Percentiles rank a stretch among this genome's conserved stretches.
These are phyloP conservation scores for Cremastinae sp. DNA, from an alignment of 2,888 invertebrate species.

Conservation along the genomic window DNA sequence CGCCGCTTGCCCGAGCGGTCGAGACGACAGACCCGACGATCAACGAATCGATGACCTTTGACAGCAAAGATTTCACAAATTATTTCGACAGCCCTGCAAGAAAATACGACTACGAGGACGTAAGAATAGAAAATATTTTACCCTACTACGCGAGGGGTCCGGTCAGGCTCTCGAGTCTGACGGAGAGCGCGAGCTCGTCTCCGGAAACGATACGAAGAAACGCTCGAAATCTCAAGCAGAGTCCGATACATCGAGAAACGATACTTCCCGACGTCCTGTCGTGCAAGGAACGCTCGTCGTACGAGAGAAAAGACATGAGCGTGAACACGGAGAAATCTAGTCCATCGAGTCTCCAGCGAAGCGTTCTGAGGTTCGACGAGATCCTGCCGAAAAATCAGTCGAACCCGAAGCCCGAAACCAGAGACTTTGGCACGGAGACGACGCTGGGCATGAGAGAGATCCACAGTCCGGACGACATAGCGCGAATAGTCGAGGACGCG, in stretches of 20 bases:
- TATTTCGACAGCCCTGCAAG: slow-evolving; percentile 30
- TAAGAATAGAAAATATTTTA: slow-evolving; percentile 45
- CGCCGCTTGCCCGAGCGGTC: slow-evolving; percentile 65
- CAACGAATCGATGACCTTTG: slow-evolving; percentile 56
- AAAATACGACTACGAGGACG: slow-evolving; percentile 42
- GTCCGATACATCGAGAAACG: slow-evolving; percentile 65
- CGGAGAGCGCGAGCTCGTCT: slow-evolving; percentile 28
- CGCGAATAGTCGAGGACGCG: slow-evolving; percentile 71
- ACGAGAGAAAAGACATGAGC: slow-evolving; percentile 65
- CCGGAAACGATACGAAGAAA: slow-evolving; percentile 62
- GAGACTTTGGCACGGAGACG: slow-evolving; percentile 69
- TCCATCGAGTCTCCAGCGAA: slow-evolving; percentile 58
- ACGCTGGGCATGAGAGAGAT: slow-evolving; percentile 77
- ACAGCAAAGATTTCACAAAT: slow-evolving; percentile 43
- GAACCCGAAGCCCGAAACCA: slow-evolving; percentile 41
- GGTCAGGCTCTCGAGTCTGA: slow-evolving; percentile 45
- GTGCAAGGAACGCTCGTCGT: slow-evolving; percentile 9
- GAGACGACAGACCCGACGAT: slow-evolving; percentile 43
- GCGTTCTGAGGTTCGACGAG: slow-evolving; percentile 67
- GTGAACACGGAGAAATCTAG: slow-evolving; percentile 66
- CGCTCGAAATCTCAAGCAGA: slow-evolving; percentile 58
- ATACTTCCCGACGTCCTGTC: slow-evolving; percentile 55
- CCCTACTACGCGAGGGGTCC: slow-evolving; percentile 33
- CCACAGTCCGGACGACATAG: slow-evolving; percentile 69
- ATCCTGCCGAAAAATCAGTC: slow-evolving; percentile 61